Percentiles rank a stretch among this genome's conserved stretches.
Conservation (phyloP, 2,797 vertebrate genomes). For the Crotalus adamanteus region DNA sequence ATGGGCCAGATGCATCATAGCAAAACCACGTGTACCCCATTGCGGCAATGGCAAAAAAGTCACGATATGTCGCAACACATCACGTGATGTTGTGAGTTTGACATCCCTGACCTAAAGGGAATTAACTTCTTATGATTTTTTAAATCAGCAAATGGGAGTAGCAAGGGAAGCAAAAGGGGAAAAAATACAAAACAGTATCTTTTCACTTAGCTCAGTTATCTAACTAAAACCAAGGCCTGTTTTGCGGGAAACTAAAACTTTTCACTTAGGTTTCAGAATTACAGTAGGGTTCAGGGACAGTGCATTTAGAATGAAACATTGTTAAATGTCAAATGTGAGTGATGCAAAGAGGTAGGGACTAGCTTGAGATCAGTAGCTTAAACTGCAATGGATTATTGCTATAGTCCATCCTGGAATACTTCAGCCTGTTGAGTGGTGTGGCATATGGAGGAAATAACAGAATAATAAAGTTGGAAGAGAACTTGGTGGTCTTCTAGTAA, state of each 20-base stretch:
- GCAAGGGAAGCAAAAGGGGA: background rate
- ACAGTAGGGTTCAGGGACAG: background rate
- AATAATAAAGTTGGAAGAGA: background rate
- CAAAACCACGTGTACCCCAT: accelerated
- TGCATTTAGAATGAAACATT: background rate
- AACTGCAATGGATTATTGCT: background rate
- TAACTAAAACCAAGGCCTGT: background rate
- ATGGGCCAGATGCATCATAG: no score
- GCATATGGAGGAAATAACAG: background rate
- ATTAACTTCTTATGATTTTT: background rate
- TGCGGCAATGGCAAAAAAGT: no score
- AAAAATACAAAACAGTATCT: background rate
- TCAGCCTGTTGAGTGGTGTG: background rate
- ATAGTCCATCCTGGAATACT: background rate
- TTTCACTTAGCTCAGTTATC: background rate
- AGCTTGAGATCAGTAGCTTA: no score
- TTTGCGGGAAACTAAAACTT: background rate
- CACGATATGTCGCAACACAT: no score
- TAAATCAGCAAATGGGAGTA: background rate
- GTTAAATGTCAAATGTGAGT: background rate
- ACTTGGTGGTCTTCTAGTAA: background rate
- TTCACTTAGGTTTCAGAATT: background rate
- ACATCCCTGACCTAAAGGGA: background rate
- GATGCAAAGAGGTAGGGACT: background rate
- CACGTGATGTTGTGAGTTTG: no score